Percentiles rank a stretch among this genome's conserved stretches.
Evolutionary conservation across 92 coral and sea anemone genomes (phyloP).

Genomic region (Palythoa grandiflora): DNA sequence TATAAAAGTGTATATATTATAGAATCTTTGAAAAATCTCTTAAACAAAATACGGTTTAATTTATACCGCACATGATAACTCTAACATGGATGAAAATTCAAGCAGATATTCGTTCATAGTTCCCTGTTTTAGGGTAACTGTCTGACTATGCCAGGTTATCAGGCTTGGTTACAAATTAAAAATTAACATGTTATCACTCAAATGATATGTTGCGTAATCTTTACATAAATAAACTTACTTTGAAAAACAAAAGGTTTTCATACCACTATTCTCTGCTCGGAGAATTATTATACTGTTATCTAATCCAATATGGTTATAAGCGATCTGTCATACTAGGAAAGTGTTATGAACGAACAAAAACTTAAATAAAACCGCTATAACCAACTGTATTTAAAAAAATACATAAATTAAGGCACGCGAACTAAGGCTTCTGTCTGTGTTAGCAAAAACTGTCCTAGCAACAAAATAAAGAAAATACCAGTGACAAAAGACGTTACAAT

Average conservation of each 20-base stretch:
- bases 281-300: constrained; percentile 13
- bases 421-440: no score
- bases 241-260: constrained; percentile 31
- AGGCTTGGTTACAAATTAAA: constrained; percentile 12
- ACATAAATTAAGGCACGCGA: neutral
- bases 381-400: neutral
- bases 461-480: no score
- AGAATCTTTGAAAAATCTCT: constrained; percentile 34
- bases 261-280: constrained; percentile 25
- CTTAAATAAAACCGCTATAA: neutral
- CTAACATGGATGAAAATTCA: neutral
- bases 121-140: neutral
- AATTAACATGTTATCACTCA: neutral
- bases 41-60: neutral
- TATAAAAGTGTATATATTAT: constrained; percentile 35
- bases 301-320: constrained; percentile 37
- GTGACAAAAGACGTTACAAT: neutral
- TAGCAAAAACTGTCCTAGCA: neutral
- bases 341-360: constrained; percentile 4
- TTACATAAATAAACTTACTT: constrained; percentile 45
- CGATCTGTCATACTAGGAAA: neutral
- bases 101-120: neutral
- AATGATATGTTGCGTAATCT: constrained; percentile 18
- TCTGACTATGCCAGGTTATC: constrained; percentile 2
- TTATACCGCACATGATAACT: neutral